A percentile compares a stretch with the other conserved stretches of the same genome.
Evolutionary conservation across 2,888 invertebrate genomes (phyloP).

Genomic region (Aphrophora alni): DNA sequence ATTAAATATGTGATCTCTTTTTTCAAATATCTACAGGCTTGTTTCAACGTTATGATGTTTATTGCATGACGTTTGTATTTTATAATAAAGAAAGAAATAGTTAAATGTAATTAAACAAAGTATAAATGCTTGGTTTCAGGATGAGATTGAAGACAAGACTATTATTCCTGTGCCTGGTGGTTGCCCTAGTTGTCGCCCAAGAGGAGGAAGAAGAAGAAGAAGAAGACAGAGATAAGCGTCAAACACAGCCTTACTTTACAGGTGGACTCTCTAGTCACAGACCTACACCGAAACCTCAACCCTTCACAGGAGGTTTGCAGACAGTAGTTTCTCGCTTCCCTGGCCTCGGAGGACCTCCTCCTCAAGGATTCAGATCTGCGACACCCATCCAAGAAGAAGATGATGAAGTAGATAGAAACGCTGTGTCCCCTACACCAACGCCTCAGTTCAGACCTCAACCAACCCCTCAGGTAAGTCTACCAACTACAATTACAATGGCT

Average conservation of each 20-base stretch:
- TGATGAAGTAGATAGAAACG: conserved; percentile 50
- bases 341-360: conserved; percentile 31
- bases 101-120: no score
- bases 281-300: conserved; percentile 31
- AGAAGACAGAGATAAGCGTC: conserved; percentile 48
- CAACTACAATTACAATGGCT: background rate
- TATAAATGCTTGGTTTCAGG: no score
- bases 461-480: conserved; percentile 39
- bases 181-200: conserved; percentile 7
- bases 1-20: no score
- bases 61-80: no score
- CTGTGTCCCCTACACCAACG: conserved; percentile 46
- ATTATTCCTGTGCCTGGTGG: conserved; percentile 35
- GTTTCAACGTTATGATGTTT: no score
- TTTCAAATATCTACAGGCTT: no score
- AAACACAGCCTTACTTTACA: conserved; percentile 47
- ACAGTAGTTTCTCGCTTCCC: conserved; percentile 30
- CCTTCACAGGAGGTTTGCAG: conserved; percentile 38
- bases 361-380: conserved; percentile 52
- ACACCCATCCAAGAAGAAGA: conserved; percentile 50
- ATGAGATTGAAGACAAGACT: conserved; percentile 12
- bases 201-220: conserved; percentile 37
- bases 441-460: conserved; percentile 46
- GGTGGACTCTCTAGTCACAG: conserved; percentile 36
- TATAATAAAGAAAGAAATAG: no score